These are phyloP conservation scores for Gambusia holbrooki DNA, from an alignment of 2,113 vertebrate species.

Conservation along the genomic window DNA sequence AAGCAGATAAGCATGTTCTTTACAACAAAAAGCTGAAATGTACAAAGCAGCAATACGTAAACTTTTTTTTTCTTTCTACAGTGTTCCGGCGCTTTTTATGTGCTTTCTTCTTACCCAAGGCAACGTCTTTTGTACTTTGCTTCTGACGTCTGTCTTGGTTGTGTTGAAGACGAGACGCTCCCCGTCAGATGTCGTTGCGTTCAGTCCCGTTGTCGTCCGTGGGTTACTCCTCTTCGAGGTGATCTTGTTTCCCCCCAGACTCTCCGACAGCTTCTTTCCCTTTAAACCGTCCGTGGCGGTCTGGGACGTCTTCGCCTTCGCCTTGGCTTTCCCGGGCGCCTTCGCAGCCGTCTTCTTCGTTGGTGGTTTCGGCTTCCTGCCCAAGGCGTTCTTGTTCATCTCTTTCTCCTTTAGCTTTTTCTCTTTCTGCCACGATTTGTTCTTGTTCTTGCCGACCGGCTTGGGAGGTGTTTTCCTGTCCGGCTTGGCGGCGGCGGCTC, in stretches of 20 bases:
- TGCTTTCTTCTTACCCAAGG: not conserved
- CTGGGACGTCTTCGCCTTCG: constrained; percentile 32
- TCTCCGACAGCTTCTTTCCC: not conserved
- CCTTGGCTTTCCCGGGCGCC: not conserved
- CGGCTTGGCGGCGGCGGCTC: not conserved
- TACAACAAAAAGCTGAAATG: not conserved
- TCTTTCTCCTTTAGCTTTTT: constrained; percentile 27
- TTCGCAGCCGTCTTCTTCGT: not conserved
- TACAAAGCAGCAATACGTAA: no score
- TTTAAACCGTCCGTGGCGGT: not conserved
- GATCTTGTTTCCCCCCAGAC: constrained; percentile 1
- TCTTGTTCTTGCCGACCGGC: constrained; percentile 10
- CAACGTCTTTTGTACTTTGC: constrained; percentile 21
- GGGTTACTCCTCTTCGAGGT: constrained; percentile 10
- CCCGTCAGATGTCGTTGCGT: not conserved
- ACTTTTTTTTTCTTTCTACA: constrained; percentile 11
- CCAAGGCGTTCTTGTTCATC: constrained; percentile 27
- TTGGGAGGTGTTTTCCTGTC: constrained; percentile 28
- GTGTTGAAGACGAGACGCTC: not conserved
- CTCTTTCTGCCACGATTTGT: constrained; percentile 28
- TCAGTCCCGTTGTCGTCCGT: not conserved
- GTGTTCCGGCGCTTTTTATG: not conserved
- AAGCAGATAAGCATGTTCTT: not conserved
- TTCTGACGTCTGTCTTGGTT: constrained; percentile 21
- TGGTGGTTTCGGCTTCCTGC: constrained; percentile 3